Evolutionary conservation across 2,113 vertebrate genomes (phyloP).

Genomic region (Pogonocichla stellata): DNA sequence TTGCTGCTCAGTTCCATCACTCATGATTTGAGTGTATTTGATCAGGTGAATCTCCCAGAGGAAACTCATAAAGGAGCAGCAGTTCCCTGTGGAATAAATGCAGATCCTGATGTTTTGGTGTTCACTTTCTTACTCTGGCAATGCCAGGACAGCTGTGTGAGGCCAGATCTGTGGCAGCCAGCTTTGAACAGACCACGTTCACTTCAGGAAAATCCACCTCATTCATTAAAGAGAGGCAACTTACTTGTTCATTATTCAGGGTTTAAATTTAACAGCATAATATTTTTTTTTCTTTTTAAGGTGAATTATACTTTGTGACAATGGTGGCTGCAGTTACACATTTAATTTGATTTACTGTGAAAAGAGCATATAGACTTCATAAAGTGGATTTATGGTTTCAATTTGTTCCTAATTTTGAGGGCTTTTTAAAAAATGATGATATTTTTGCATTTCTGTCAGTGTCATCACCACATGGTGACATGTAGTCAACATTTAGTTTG

Average conservation of each 20-base stretch:
- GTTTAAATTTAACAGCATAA: neutral
- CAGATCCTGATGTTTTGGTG: neutral
- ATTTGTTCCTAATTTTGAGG: neutral
- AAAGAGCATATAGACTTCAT: neutral
- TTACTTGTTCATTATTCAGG: neutral
- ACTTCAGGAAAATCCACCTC: neutral
- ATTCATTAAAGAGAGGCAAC: neutral
- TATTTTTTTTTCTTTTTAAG: neutral
- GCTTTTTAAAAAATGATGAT: neutral
- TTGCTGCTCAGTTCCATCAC: neutral
- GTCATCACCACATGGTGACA: neutral
- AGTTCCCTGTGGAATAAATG: neutral
- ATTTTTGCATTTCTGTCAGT: neutral
- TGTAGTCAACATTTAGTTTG: neutral
- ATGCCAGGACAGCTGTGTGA: accelerated
- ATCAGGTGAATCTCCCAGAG: neutral
- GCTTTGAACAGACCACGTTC: neutral
- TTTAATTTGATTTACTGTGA: neutral
- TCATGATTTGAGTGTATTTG: neutral
- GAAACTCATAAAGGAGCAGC: neutral
- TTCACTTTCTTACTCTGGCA: neutral
- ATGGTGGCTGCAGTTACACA: neutral
- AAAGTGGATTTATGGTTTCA: neutral
- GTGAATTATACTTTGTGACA: neutral
- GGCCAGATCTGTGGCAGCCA: neutral